Percentiles rank a stretch among this genome's conserved stretches.
Evolutionary conservation across 2,888 invertebrate species (phyloP).

Genomic region (Patella ulyssiponensis): DNA sequence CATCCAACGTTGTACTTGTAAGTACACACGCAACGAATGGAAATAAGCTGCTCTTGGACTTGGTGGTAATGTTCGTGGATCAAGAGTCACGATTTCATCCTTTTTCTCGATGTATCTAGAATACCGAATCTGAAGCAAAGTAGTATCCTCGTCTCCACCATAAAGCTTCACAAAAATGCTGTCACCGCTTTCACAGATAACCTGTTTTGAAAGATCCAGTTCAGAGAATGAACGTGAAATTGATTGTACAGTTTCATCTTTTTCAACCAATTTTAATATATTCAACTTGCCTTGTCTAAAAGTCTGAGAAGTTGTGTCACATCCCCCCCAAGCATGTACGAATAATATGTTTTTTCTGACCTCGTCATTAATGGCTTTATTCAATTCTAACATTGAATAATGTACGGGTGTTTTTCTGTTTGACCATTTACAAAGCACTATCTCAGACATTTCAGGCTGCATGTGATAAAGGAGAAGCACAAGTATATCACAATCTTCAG

Average conservation of each 20-base stretch:
- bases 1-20: too few species aligned
- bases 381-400: neutral
- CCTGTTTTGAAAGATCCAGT: too few species aligned
- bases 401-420: neutral
- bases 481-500: slow-evolving; percentile 1
- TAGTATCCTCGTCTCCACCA: too few species aligned
- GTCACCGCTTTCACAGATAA: too few species aligned
- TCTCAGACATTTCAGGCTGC: neutral
- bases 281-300: neutral
- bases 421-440: neutral
- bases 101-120: neutral
- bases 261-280: neutral
- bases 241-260: neutral
- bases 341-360: neutral
- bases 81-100: neutral
- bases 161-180: too few species aligned
- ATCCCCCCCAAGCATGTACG: neutral
- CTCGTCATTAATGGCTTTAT: neutral
- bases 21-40: too few species aligned
- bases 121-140: neutral
- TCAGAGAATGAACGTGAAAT: too few species aligned
- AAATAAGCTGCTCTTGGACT: neutral
- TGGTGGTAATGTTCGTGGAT: neutral
- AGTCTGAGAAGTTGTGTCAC: neutral
- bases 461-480: neutral